A percentile compares a stretch with the other conserved stretches of the same genome.
phyloP scores from a whole-genome alignment of 2,797 vertebrate genomes.

The Astyanax mexicanus region DNA sequence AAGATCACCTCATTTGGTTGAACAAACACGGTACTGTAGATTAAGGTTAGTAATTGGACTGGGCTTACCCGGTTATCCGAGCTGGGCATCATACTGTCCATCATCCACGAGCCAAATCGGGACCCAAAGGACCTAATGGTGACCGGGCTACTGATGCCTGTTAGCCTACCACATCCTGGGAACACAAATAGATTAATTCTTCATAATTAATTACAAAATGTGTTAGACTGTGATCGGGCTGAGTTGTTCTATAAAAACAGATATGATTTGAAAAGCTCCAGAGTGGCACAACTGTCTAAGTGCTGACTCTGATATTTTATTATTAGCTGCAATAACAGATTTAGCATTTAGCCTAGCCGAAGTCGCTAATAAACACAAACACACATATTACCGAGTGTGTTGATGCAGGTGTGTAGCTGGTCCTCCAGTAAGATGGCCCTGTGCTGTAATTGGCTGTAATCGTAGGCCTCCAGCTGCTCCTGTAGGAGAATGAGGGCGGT shows the following conservation, averaged over 20 bases:
- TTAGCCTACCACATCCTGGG: slow-evolving; percentile 91
- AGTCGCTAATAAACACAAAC: too few relatives aligned
- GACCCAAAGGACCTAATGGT: slow-evolving; percentile 92
- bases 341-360: too few relatives aligned
- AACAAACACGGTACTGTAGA: too few relatives aligned
- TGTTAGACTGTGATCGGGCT: too few relatives aligned
- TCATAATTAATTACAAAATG: not conserved
- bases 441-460: slow-evolving; percentile 92
- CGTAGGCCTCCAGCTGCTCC: slow-evolving; percentile 91
- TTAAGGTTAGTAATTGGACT: not conserved
- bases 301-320: too few relatives aligned
- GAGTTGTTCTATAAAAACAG: too few relatives aligned
- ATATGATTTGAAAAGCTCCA: too few relatives aligned
- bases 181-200: slow-evolving; percentile 25
- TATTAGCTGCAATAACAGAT: too few relatives aligned
- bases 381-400: slow-evolving; percentile 94
- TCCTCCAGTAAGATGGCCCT: slow-evolving; percentile 88
- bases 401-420: slow-evolving; percentile 93
- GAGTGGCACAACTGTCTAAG: too few relatives aligned
- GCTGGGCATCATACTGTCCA: slow-evolving; percentile 92
- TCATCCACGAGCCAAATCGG: slow-evolving; percentile 97
- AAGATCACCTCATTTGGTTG: too few relatives aligned
- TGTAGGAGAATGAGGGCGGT: slow-evolving; percentile 87
- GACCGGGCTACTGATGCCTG: slow-evolving; percentile 89
- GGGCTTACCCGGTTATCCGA: slow-evolving; percentile 86